phyloP scores from a whole-genome alignment of 1,140 invertebrate genomes.

The Diorhabda elongata region DNA sequence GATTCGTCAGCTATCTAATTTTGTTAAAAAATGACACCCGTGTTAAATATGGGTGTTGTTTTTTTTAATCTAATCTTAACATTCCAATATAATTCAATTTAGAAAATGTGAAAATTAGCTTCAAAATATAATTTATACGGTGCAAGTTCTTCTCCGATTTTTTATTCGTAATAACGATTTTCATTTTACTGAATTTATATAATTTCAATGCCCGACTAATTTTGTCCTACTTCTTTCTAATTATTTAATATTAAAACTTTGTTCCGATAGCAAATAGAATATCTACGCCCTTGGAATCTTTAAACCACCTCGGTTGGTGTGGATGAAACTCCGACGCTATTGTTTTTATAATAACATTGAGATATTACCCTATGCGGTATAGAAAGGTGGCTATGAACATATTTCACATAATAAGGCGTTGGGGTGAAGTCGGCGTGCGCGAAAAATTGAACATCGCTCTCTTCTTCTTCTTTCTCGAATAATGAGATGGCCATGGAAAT shows the following conservation, averaged over 20 bases:
- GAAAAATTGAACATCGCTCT: conserved; percentile 36
- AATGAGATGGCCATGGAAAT: conserved; percentile 34
- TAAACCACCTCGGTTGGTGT: conserved; percentile 21
- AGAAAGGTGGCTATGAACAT: conserved; percentile 42
- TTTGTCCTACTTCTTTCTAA: neutral
- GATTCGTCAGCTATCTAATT: too few species aligned
- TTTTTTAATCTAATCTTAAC: too few species aligned
- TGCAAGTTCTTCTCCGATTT: neutral
- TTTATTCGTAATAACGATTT: neutral
- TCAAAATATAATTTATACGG: too few species aligned
- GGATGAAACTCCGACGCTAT: conserved; percentile 31
- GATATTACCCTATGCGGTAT: conserved; percentile 41
- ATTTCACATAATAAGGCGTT: conserved; percentile 40
- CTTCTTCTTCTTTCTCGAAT: conserved; percentile 26
- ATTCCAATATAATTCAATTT: too few species aligned
- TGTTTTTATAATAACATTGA: conserved; percentile 42
- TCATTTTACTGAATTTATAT: neutral
- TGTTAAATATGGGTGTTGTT: too few species aligned
- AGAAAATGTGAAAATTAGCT: too few species aligned
- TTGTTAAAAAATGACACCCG: too few species aligned
- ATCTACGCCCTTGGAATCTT: conserved; percentile 17
- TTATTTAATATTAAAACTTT: neutral
- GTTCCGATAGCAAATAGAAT: neutral
- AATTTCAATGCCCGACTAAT: neutral
- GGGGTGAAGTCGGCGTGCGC: conserved; percentile 24